Evolutionary conservation across 2,888 invertebrate genomes (phyloP), one percentile per base, ranked within the genome.

Genomic region (Nesidiocoris tenuis): DNA sequence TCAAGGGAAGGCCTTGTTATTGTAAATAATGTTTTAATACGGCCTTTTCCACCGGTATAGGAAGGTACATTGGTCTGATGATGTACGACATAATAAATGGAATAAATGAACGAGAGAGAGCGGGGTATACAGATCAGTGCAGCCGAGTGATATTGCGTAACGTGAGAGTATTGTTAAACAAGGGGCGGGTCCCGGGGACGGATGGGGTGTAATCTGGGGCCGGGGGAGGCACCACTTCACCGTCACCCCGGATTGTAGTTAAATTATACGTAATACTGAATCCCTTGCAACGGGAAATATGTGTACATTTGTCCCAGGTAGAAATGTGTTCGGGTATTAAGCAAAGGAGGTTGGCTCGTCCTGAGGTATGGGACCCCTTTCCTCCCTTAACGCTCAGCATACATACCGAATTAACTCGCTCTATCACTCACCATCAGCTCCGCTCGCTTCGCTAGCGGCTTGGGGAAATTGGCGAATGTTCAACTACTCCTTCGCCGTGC

Each of bases 221-320:
- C 39, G 39, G 39, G 39, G 39, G 39, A 7, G 39, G 39, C 39
- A 12, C 39, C 39, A 7, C 39, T 7, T 39, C 39, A 39, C 5
- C 39, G 12, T 7, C 39, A 7, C 39, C 39, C 5, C 56, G 17
- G 70, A 59, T 61, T 16, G 64, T 74, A 66, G 67, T 75, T 75
- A 75, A 75, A 75, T 75, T 67, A 75, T 61, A 75, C 75, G 67
- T 75, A 75, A 75, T 75, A 75, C 61, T 61, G 74, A 56, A 67
- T 75, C 61, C 66, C 75, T 75, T 74, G 67, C 67, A 75, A 75
- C 67, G 75, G 75, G 75, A 75, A 75, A 75, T 75, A 75, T 75
- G 67, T 67, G 67, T 39, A 67, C 75, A 75, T 75, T 75, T 75
- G 75, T 75, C 75, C 67, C 39, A 39, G 61, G 75, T 61, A 75